phyloP scores from a whole-genome alignment of 2,888 invertebrate species.

The Scaptomyza tumidula region DNA sequence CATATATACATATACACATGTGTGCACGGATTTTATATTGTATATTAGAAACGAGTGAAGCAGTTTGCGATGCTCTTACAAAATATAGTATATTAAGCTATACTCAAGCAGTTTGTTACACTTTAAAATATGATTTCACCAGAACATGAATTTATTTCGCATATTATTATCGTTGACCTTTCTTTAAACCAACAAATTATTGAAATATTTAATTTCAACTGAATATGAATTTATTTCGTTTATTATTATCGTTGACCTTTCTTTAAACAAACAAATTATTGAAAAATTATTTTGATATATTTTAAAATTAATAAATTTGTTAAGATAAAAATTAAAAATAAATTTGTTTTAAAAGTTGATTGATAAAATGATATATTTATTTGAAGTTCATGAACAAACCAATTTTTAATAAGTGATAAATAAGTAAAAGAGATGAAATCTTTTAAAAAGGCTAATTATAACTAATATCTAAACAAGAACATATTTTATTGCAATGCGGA shows the following conservation, averaged over 20 bases:
- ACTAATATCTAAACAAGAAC: constrained; percentile 11
- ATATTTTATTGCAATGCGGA: constrained; percentile 11
- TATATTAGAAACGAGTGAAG: constrained; percentile 22
- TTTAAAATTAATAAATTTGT: fast-evolving
- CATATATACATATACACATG: constrained; percentile 15
- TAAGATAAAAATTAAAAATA: no score
- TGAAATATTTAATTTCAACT: background rate
- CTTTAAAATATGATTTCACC: background rate
- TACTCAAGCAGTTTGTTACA: background rate
- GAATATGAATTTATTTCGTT: background rate
- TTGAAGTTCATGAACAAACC: background rate
- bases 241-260: background rate
- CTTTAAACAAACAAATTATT: background rate
- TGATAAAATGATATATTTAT: background rate
- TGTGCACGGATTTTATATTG: constrained; percentile 2
- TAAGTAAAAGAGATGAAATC: no score
- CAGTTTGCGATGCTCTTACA: constrained; percentile 7
- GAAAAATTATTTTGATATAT: background rate
- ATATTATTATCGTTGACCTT: background rate
- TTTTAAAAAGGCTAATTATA: no score
- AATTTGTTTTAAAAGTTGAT: no score
- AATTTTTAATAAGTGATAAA: no score
- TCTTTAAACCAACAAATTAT: background rate
- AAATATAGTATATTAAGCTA: background rate
- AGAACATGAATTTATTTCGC: background rate